These are phyloP conservation scores for Menura novaehollandiae DNA, from an alignment of 2,113 vertebrate genomes.

Conservation along the genomic window DNA sequence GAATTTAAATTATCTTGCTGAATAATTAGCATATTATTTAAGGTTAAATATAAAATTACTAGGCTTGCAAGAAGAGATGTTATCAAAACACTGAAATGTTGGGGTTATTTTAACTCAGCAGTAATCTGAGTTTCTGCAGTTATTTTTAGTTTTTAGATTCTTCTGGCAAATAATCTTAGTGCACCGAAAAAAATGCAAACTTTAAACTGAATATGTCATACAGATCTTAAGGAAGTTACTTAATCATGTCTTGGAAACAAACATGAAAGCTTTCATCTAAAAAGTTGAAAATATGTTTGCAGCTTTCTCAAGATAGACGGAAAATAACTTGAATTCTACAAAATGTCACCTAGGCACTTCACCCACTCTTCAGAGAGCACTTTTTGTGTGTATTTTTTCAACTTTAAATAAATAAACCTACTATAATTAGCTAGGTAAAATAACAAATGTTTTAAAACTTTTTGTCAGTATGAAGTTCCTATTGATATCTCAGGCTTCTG, in stretches of 20 bases:
- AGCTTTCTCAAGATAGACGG: not conserved
- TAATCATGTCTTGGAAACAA: not conserved
- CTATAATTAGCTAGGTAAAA: not conserved
- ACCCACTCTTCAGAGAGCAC: not conserved
- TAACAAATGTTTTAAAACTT: not conserved
- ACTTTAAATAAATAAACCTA: not conserved
- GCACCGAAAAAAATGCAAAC: not conserved
- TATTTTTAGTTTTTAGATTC: not conserved
- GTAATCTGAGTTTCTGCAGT: not conserved
- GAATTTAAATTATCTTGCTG: not conserved
- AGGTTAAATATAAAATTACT: not conserved
- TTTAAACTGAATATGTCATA: conserved; percentile 23
- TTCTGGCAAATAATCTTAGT: not conserved
- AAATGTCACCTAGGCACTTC: not conserved
- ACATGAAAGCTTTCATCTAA: conserved; percentile 11
- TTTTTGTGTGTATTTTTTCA: not conserved
- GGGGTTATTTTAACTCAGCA: not conserved
- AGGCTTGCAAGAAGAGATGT: not conserved
- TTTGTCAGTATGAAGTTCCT: not conserved
- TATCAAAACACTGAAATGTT: not conserved
- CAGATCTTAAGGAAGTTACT: not conserved
- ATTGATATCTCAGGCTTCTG: not conserved
- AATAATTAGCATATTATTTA: not conserved
- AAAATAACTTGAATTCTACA: not conserved
- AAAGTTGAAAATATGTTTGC: not conserved